These are phyloP conservation scores for Lordiphosa fenestrarum DNA, from an alignment of 2,888 invertebrate genomes.

Conservation along the genomic window DNA sequence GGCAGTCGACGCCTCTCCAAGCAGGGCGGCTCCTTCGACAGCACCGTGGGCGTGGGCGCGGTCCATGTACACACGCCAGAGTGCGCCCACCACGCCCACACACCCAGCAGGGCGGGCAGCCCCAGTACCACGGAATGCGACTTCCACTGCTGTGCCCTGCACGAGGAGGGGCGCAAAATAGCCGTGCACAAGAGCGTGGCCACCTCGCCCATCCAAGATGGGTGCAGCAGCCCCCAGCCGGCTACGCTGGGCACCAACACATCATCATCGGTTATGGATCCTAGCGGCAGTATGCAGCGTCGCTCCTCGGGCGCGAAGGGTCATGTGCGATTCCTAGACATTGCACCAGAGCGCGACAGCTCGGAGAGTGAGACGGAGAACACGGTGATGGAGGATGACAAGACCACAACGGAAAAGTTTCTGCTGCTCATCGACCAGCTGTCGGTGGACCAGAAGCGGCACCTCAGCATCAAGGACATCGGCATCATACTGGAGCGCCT, in stretches of 20 bases:
- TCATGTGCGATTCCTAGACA: conserved; percentile 92
- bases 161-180: conserved; percentile 95
- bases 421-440: conserved; percentile 95
- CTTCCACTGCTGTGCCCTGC: conserved; percentile 96
- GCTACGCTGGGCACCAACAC: conserved; percentile 72
- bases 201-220: conserved; percentile 94
- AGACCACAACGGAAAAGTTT: conserved; percentile 94
- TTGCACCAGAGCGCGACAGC: conserved; percentile 89
- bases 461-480: conserved; percentile 96
- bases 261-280: conserved; percentile 81
- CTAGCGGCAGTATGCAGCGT: conserved; percentile 79
- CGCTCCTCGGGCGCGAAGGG: conserved; percentile 84
- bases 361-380: conserved; percentile 96
- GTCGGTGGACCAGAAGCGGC: conserved; percentile 94
- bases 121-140: conserved; percentile 90
- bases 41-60: conserved; percentile 82
- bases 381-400: conserved; percentile 95
- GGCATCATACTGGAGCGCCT: conserved; percentile 95
- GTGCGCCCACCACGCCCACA: conserved; percentile 87
- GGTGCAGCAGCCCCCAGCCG: conserved; percentile 85
- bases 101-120: conserved; percentile 85
- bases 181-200: conserved; percentile 96
- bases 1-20: conserved; percentile 82
- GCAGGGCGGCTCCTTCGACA: conserved; percentile 86
- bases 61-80: conserved; percentile 92